Evolutionary conservation across 2,113 vertebrate species (phyloP), one percentile per base, ranked within the genome.

Genomic region (Dromiciops gliroides): DNA sequence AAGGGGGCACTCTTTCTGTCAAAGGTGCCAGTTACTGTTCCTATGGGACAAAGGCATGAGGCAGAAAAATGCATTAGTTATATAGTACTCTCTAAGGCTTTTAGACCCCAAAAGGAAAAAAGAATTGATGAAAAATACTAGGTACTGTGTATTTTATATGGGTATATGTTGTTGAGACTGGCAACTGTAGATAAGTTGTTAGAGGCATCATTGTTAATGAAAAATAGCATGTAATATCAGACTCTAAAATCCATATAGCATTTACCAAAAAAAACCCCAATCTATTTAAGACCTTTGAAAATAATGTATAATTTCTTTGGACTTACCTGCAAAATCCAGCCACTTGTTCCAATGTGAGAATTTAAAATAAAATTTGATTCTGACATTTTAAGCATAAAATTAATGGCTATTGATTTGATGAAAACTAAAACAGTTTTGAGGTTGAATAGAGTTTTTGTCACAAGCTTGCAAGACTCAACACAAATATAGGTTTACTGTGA

Each of bases 1-100:
- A 94, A 97, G 1, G 44, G 31, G 94, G 44, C 56, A 50, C 90
- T 96, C 48, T 48, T 95, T 95, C 50, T 92, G 90, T 97, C 92
- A 94, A 83, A 93, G 48, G 92, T 90, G 93, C 67, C 92, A 67
- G 92, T 95, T 92, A 95, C 90, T 94, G 25, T 51, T 48, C 83
- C 52, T 88, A 50, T 92, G 75, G 92, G 91, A 94, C 31, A 93
- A 96, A 48, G 49, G 22, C 83, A 92, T 24, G 51, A 25, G 16
- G 51, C 95, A 91, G 60, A 95, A 94, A 92, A 96, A 95, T 89
- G 89, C 91, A 91, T 3, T 94, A 50, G 90, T 90, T 92, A 23
- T 50, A 60, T 96, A 60, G 89, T 93, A 44, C 14, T 95, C 75
- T 26, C 51, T 44, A 37, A 90, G 89, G n/a, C 91, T 92, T 26